Conservation (phyloP, 2,888 invertebrate species). For the Bellardia pandia region DNA sequence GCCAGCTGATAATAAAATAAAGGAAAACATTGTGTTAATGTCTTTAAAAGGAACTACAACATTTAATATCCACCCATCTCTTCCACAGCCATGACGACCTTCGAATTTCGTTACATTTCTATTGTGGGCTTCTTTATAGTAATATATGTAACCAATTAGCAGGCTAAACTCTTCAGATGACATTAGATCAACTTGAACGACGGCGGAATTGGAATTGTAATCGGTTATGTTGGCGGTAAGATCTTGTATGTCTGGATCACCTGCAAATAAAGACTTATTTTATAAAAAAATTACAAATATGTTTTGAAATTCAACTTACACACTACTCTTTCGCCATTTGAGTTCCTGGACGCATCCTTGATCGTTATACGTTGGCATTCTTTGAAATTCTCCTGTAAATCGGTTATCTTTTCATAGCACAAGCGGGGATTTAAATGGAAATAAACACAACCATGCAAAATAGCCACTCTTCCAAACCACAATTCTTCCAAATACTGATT, state of each 20-base stretch:
- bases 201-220: conserved; percentile 84
- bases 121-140: conserved; percentile 90
- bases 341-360: conserved; percentile 85
- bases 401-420: conserved; percentile 87
- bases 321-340: conserved; percentile 95
- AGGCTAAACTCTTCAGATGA: conserved; percentile 88
- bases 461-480: conserved; percentile 85
- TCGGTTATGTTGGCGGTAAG: conserved; percentile 83
- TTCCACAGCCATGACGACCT: conserved; percentile 95
- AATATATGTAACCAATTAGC: conserved; percentile 95
- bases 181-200: conserved; percentile 87
- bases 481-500: conserved; percentile 88
- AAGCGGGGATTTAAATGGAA: conserved; percentile 91
- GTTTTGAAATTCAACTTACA: conserved; percentile 86
- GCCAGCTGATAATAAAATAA: conserved; percentile 86
- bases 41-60: neutral
- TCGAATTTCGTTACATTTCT: conserved; percentile 93
- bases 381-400: conserved; percentile 83
- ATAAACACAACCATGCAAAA: conserved; percentile 86
- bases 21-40: neutral
- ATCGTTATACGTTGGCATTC: conserved; percentile 74
- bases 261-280: conserved; percentile 45
- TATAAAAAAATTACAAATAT: neutral
- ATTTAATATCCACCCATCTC: conserved; percentile 86
- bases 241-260: conserved; percentile 70